Evolutionary conservation across 1,140 invertebrate genomes (phyloP).

Genomic region (Melipona quadrifasciata): DNA sequence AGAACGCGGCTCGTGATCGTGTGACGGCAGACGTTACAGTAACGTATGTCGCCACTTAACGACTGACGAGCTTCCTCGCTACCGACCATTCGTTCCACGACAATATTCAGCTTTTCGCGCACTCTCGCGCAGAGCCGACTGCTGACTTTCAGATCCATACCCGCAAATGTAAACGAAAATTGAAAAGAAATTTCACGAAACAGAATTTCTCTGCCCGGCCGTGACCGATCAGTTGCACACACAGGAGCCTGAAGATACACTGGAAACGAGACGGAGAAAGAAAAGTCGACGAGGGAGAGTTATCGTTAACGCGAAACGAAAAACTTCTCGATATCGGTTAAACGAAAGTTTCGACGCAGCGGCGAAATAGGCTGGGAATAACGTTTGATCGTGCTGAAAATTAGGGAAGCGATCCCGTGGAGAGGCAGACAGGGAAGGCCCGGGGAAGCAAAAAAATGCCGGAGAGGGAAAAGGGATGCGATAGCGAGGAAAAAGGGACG

Average conservation of each 20-base stretch:
- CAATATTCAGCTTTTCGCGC: too few relatives aligned
- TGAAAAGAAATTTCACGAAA: background rate
- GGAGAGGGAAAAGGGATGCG: constrained; percentile 21
- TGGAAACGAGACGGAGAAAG: constrained; percentile 25
- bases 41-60: constrained; percentile 46
- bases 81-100: background rate
- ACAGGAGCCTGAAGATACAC: background rate
- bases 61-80: background rate
- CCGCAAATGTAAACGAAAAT: too few relatives aligned
- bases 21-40: constrained; percentile 39
- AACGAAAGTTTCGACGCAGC: constrained; percentile 59
- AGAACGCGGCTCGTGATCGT: constrained; percentile 25
- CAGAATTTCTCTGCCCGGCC: background rate
- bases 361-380: constrained; percentile 58
- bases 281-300: constrained; percentile 3
- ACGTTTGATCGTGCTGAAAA: constrained; percentile 77
- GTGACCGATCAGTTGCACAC: background rate
- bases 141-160: too few relatives aligned
- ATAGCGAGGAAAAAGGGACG: background rate
- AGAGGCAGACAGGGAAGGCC: constrained; percentile 29
- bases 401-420: constrained; percentile 70
- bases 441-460: constrained; percentile 18
- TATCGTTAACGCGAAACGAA: constrained; percentile 54
- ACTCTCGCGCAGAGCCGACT: too few relatives aligned
- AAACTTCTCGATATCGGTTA: constrained; percentile 75